These are phyloP conservation scores for Spodoptera exigua DNA, from an alignment of 2,888 invertebrate species.

Conservation along the genomic window DNA sequence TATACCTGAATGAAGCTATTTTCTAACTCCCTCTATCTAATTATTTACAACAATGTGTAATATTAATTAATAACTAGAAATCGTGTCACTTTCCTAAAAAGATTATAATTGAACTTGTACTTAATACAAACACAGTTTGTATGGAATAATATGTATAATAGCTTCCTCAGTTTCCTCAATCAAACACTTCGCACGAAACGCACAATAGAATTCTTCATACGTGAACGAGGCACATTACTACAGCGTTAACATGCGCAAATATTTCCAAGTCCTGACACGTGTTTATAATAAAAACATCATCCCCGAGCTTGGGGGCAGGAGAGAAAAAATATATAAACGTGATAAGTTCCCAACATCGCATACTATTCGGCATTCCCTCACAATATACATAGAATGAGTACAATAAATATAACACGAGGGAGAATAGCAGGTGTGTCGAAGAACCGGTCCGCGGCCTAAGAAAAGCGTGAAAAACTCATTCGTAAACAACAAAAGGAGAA, in stretches of 20 bases:
- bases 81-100: too few species aligned
- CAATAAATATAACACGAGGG: conserved; percentile 76
- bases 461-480: conserved; percentile 85
- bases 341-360: conserved; percentile 81
- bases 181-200: conserved; percentile 59
- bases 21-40: too few species aligned
- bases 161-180: conserved; percentile 63
- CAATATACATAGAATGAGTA: conserved; percentile 77
- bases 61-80: too few species aligned
- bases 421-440: conserved; percentile 83
- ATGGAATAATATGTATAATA: conserved; percentile 44
- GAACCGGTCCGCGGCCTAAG: conserved; percentile 73
- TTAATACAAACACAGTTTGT: conserved; percentile 21
- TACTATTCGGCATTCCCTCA: conserved; percentile 71
- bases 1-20: too few species aligned
- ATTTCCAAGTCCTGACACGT: conserved; percentile 80
- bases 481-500: conserved; percentile 84
- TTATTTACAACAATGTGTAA: too few species aligned
- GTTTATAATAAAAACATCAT: conserved; percentile 87
- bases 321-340: conserved; percentile 67
- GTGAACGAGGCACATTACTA: conserved; percentile 74
- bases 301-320: conserved; percentile 59
- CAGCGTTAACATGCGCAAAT: conserved; percentile 78
- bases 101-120: background rate
- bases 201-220: conserved; percentile 73